These are phyloP conservation scores for Spialia ferax DNA, from an alignment of 2,888 invertebrate genomes.

Conservation along the genomic window DNA sequence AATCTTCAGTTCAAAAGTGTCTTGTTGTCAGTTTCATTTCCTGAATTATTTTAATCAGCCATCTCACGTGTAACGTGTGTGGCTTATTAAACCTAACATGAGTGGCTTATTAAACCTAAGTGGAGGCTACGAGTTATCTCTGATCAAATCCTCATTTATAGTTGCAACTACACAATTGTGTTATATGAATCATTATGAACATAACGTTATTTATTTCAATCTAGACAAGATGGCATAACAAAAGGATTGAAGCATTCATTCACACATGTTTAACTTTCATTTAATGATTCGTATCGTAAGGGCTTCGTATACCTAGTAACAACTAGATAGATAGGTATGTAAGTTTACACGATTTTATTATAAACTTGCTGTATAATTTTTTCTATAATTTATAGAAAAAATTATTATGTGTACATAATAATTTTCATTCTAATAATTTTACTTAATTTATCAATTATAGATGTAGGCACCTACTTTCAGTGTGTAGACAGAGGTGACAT, in stretches of 20 bases:
- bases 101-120: constrained; percentile 35
- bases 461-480: no score
- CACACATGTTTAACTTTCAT: neutral
- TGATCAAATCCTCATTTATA: constrained; percentile 33
- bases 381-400: no score
- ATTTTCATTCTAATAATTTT: no score
- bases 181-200: constrained; percentile 30
- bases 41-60: constrained; percentile 22
- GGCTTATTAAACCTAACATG: constrained; percentile 24
- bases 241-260: constrained; percentile 6
- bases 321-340: no score
- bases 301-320: no score
- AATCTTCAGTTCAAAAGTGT: neutral
- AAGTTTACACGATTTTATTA: no score
- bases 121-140: constrained; percentile 28
- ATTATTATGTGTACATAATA: no score
- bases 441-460: no score
- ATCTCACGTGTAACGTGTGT: constrained; percentile 30
- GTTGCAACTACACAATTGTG: constrained; percentile 28
- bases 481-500: no score
- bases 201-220: constrained; percentile 18
- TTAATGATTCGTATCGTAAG: neutral
- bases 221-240: constrained; percentile 14
- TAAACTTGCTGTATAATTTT: no score
- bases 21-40: constrained; percentile 22